These are phyloP conservation scores for Drosophila koepferae DNA, from an alignment of 2,888 invertebrate genomes.

Conservation along the genomic window DNA sequence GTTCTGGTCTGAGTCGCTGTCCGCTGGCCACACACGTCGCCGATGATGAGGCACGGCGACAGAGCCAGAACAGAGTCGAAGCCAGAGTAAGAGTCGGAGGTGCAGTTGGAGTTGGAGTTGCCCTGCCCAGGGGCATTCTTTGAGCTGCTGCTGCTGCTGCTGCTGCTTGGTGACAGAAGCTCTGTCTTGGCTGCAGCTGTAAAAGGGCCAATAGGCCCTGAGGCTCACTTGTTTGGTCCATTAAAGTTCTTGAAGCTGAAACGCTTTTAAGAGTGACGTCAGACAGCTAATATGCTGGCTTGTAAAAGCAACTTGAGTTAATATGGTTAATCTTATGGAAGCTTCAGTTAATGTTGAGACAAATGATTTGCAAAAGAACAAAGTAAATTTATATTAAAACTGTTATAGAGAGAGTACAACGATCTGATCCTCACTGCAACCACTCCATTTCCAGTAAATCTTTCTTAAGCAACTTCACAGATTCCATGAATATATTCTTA, in stretches of 20 bases:
- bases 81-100: neutral
- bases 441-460: neutral
- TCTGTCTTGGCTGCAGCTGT: constrained; percentile 39
- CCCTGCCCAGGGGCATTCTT: constrained; percentile 48
- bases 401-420: too few relatives aligned
- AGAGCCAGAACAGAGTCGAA: constrained; percentile 29
- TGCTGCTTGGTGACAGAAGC: constrained; percentile 70
- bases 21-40: constrained; percentile 65
- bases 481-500: neutral
- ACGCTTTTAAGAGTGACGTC: neutral
- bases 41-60: constrained; percentile 56
- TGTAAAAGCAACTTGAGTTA: neutral
- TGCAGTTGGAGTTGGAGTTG: constrained; percentile 10
- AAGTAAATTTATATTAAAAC: too few relatives aligned
- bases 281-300: neutral
- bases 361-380: too few relatives aligned
- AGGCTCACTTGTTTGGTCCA: neutral
- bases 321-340: neutral
- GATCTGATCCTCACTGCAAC: too few relatives aligned
- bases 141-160: constrained; percentile 13
- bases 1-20: constrained; percentile 19
- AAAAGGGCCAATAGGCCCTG: constrained; percentile 9
- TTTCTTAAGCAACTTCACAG: neutral
- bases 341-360: too few relatives aligned
- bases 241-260: constrained; percentile 4